Base-by-base conservation (phyloP, 2,113 vertebrate species). In the Chroicocephalus ridibundus region DNA sequence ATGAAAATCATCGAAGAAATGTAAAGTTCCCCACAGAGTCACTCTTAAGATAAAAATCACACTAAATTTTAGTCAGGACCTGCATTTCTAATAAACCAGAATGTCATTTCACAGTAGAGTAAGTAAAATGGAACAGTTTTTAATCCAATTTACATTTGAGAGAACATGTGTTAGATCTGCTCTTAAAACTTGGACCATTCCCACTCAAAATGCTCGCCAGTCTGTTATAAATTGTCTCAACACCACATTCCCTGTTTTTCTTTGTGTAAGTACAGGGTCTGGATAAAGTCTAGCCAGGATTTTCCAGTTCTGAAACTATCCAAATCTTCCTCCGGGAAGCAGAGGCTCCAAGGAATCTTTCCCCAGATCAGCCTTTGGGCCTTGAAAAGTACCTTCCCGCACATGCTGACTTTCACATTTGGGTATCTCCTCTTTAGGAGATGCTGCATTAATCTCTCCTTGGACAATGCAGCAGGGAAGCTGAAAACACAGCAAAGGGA, bases 61-160 rank as follows among this genome's bases (percentile, higher is more conserved):
- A 49, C 61, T 86, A 69, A 84, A 96, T 95, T 96, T 96, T 96
- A 74, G 71, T 79, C 44, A 80, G 26, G 86, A 93, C 82, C 77
- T 96, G 70, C 86, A 91, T 88, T 79, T 18, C 60, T 97, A 96
- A 96, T 96, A 96, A 97, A 96, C 34, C 71, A 88, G 91, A 91
- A 91, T 92, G 82, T 90, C 92, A 86, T 94, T 94, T 97, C 29
- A 69, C 75, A 86, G 86, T 75, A 91, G 46, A 86, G 44, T 86
- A 95, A 96, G 68, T 91, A 84, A 95, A 96, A 87, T 86, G 52
- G 66, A 96, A 80, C 90, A 93, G 49, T 76, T 96, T 96, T 95
- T 74, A 93, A 96, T 90, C 93, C 84, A 96, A 91, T 96, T 97
- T 97, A 84, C 69, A 94, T 94, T 96, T 96, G 70, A 93, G 90